Evolutionary conservation across 2,113 vertebrate genomes (phyloP).

Genomic region (Mirounga angustirostris): DNA sequence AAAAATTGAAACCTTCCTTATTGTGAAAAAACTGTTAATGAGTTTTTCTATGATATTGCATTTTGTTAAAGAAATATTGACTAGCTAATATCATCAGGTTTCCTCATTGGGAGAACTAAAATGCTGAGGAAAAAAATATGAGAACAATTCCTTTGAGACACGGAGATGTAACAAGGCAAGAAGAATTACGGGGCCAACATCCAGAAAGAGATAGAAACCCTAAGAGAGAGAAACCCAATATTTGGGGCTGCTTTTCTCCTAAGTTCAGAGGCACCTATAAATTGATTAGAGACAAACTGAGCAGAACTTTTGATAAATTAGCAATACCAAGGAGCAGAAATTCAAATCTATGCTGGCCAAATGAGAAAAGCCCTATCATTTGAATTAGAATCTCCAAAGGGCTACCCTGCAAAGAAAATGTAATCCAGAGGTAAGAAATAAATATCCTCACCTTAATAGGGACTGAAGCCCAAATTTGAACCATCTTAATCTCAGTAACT

Average conservation of each 20-base stretch:
- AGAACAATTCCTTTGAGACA: background rate
- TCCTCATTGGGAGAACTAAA: background rate
- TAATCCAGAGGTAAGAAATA: background rate
- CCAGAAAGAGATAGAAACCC: background rate
- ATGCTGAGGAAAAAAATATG: background rate
- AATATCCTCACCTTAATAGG: background rate
- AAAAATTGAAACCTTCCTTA: background rate
- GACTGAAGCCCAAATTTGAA: background rate
- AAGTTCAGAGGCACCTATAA: background rate
- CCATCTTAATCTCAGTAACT: background rate
- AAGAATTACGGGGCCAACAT: background rate
- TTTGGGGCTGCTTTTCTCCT: background rate
- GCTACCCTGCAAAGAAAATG: background rate
- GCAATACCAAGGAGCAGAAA: background rate
- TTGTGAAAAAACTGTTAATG: conserved; percentile 12
- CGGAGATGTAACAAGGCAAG: background rate
- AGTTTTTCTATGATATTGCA: background rate
- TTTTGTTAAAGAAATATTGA: conserved; percentile 21
- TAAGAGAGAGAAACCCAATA: background rate
- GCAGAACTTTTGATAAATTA: conserved; percentile 36
- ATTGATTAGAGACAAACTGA: background rate
- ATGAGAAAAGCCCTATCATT: background rate
- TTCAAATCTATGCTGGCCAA: background rate
- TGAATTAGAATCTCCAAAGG: background rate
- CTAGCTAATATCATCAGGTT: background rate